Evolutionary conservation across 2,888 invertebrate genomes (phyloP), one percentile per base, ranked within the genome.

Genomic region (Amphipoea lucens): DNA sequence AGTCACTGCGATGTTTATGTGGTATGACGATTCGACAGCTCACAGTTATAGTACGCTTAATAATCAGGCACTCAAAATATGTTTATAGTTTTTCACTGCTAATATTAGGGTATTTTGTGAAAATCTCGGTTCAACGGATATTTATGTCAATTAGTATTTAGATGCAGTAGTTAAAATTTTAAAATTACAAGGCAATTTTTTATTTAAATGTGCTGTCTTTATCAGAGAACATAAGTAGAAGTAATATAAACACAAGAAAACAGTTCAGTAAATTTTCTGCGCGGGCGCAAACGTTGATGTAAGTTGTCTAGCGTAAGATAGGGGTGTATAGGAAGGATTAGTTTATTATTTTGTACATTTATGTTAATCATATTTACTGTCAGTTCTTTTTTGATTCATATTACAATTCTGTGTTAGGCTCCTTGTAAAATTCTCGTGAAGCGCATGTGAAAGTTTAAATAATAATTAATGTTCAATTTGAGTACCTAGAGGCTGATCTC

Each of bases 181-280:
- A 23, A 23, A 9, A 57, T 57, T 57, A 23, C 7, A 20, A 57
- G 20, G 0, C 7, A 23, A 7, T 9, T 23, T 57, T 57, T 57
- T 57, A 0, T 23, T 57, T 2, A 9, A 23, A 23, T 23, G 23
- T 57, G 23, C 3, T 23, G 23, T 57, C 3, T 1, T 11, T 57
- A 11, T 57, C 57, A 11, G 14, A 66, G 42, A 42, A 54, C 36
- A 14, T n/a, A 36, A 11, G 36, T 20, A 20, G 2, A n/a, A 70
- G 60, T 54, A 62, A 70, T 84, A 84, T 82, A 79, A 84, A 82
- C 80, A 84, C 85, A 74, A 84, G 69, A 79, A 29, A 60, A 54
- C 4, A 29, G 63, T 69, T 60, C 5, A 60, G 14, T n/a, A 5
- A 51, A 66, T 68, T 60, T 48, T 69, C 60, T 62, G 40, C 20